Base-by-base conservation (phyloP, 1,140 invertebrate species). In the Chrysomallon squamiferum region DNA sequence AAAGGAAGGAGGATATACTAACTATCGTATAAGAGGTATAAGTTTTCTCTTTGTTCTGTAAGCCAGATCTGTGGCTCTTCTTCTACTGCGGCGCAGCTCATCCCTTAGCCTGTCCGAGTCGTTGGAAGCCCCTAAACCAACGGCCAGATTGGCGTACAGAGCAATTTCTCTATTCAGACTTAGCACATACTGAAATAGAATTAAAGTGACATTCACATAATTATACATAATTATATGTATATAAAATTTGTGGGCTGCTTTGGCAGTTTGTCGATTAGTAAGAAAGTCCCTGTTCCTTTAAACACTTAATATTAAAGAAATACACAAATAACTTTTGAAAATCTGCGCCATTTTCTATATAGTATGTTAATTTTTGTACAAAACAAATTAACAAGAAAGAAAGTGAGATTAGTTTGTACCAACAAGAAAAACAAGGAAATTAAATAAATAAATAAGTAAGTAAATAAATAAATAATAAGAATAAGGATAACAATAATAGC, bases 131-230 rank as follows among this genome's bases (percentile, higher is more conserved):
- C 63, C 63, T 22, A 65, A n/a, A 35, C 63, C 63, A 20, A 56
- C 30, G 27, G 43, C 43, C 7, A 65, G 50, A n/a, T 29, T 58
- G 56, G 27, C 18, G 27, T 58, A 49, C 15, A 65, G 18, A 3
- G 63, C 63, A 20, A 65, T 43, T 35, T 65, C 63, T 25, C 22
- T 32, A 56, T 57, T 65, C n/a, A 65, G 57, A n/a, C 33, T 41
- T 22, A 32, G 33, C 20, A 59, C 63, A 11, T 58, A 41, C 63
- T 65, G 56, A 11, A 58, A 5, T n/a, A n/a, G n/a, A n/a, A n/a
- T n/a, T n/a, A n/a, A n/a, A n/a, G 15, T 25, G 15, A n/a, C 13
- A 27, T 15, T 2, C 4, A 3, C 11, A n/a, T n/a, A 13, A 54
- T n/a, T 54, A 18, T 3, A n/a, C 18, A 3, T 3, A 54, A n/a